Base-by-base conservation (phyloP, 2,888 invertebrate species). In the Ochropleura plecta region DNA sequence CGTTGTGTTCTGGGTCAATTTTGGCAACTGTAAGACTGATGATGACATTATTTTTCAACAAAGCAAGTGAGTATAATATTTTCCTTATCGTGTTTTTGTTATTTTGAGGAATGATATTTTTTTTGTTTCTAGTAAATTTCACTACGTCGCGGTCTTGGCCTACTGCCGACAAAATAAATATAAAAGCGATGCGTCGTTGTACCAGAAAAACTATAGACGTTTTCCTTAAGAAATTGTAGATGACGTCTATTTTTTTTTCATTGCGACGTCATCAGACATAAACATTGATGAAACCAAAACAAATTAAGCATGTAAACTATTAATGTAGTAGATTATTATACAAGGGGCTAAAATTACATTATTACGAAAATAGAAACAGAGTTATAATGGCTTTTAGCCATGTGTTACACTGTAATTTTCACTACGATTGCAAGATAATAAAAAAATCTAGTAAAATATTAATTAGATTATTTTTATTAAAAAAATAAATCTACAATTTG, bases 1-100 rank as follows among this genome's bases (percentile, higher is more conserved):
- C 1, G 94, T 94, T n/a, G 95, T 97, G 18, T 97, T 97, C 89
- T 97, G 97, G 97, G 93, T 97, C 59, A 97, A 97, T 80, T 91
- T 97, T 65, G 96, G 96, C 30, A 96, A 97, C 86, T 95, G 95
- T 84, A 95, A 92, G 89, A 95, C 94, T 78, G 96, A 96, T 42
- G 96, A 96, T 77, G 95, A 96, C 76, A 94, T 96, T 49, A 90
- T 95, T 76, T 90, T 96, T 81, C 92, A 94, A 81, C 96, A 96
- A 82, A 95, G 91, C 84, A 95, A 94, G 96, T 96, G 73, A 93
- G 95, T 92, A 64, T 16, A 42, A 20, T 12, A 68, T 46, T 73
- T 66, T 62, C 40, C 30, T 73, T 46, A 14, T 46, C 16, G 0
- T 44, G 10, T 44, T 70, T 42, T 8, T 60, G 4, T 30, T 57